phyloP scores from a whole-genome alignment of 1,140 invertebrate species.

The Venustaconcha ellipsiformis region DNA sequence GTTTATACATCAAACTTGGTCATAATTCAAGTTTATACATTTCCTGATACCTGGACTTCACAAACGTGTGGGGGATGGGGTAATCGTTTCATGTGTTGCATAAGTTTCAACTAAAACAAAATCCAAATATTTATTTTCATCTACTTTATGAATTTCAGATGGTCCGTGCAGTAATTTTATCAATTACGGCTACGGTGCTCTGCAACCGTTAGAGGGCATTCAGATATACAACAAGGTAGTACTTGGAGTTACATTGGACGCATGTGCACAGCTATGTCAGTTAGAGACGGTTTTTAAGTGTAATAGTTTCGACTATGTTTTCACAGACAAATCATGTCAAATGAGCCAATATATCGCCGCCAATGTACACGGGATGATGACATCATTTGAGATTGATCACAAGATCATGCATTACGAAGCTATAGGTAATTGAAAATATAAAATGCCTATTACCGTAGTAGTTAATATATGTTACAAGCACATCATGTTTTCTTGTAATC shows the following conservation, averaged over 20 bases:
- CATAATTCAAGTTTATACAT: too few species aligned
- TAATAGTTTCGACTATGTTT: slow-evolving; percentile 62
- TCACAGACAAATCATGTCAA: slow-evolving; percentile 54
- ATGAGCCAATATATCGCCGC: slow-evolving; percentile 63
- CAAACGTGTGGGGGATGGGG: too few species aligned
- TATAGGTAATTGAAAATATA: slow-evolving; percentile 49
- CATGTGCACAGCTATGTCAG: slow-evolving; percentile 63
- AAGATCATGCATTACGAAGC: slow-evolving; percentile 62
- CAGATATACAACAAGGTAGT: slow-evolving; percentile 58
- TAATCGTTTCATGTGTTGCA: not conserved
- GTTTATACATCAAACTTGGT: too few species aligned
- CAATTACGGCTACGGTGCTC: slow-evolving; percentile 60
- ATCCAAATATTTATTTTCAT: too few species aligned
- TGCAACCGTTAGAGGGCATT: slow-evolving; percentile 52
- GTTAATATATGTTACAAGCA: not conserved
- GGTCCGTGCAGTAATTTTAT: slow-evolving; percentile 61
- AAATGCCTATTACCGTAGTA: not conserved
- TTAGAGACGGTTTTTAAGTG: slow-evolving; percentile 59
- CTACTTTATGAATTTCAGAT: slow-evolving; percentile 43
- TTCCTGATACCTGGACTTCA: too few species aligned
- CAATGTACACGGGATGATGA: slow-evolving; percentile 57
- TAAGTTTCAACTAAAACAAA: too few species aligned
- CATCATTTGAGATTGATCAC: slow-evolving; percentile 40
- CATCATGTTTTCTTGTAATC: too few species aligned
- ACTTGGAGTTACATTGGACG: slow-evolving; percentile 56